Conservation (phyloP, 2,797 vertebrate species). For the Melanotaenia trifasciata region DNA sequence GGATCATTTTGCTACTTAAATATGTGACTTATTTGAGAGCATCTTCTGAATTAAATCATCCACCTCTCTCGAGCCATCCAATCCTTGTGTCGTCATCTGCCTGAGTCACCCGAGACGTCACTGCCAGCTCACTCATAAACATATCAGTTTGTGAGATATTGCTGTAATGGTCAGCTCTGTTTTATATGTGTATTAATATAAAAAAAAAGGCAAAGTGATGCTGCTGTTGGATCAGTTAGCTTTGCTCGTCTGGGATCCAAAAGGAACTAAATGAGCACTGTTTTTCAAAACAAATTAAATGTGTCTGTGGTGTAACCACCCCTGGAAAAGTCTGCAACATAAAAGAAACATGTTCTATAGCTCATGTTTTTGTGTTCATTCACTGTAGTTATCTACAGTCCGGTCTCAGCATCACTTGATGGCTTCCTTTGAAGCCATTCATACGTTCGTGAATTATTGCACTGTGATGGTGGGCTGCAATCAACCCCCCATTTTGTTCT, state of each 20-base stretch:
- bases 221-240: slow-evolving; percentile 1
- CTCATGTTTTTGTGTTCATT: slow-evolving; percentile 20
- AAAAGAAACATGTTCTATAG: slow-evolving; percentile 1
- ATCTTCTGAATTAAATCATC: slow-evolving; percentile 27
- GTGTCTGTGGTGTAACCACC: not conserved
- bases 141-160: slow-evolving; percentile 34
- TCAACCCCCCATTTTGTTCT: slow-evolving; percentile 47
- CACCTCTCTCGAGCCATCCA: slow-evolving; percentile 8
- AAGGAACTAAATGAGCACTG: slow-evolving; percentile 4
- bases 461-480: slow-evolving; percentile 27
- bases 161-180: slow-evolving; percentile 49
- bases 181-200: slow-evolving; percentile 4
- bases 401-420: slow-evolving; percentile 17
- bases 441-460: slow-evolving; percentile 39
- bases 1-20: slow-evolving; percentile 1
- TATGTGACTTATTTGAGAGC: slow-evolving; percentile 14
- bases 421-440: slow-evolving; percentile 37
- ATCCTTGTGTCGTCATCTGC: slow-evolving; percentile 20
- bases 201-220: slow-evolving; percentile 15
- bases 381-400: not conserved
- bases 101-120: slow-evolving; percentile 20
- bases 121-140: slow-evolving; percentile 33
- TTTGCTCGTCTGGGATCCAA: slow-evolving; percentile 17
- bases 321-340: not conserved
- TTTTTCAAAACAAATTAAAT: slow-evolving; percentile 19